These are phyloP conservation scores for Terrapene triunguis DNA, from an alignment of 2,113 vertebrate species.

Conservation along the genomic window DNA sequence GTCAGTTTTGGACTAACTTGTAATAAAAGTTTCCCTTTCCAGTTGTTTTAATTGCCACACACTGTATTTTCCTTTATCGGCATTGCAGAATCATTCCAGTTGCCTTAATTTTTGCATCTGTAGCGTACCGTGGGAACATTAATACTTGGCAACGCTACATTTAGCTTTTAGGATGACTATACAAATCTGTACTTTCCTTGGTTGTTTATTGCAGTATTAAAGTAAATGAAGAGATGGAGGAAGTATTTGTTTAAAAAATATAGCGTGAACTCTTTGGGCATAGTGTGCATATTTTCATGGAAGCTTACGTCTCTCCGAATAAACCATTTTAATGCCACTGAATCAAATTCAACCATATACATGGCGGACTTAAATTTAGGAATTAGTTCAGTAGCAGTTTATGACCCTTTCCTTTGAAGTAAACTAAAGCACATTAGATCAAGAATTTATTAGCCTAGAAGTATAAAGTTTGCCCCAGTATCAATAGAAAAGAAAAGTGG, in stretches of 20 bases:
- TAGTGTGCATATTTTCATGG: background rate
- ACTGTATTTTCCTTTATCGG: constrained; percentile 52
- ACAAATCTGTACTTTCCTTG: background rate
- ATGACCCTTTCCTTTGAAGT: background rate
- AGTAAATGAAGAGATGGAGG: constrained; percentile 48
- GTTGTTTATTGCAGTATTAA: constrained; percentile 31
- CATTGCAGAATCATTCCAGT: constrained; percentile 12
- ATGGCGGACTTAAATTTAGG: background rate
- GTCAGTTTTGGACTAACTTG: constrained; percentile 46
- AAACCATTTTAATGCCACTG: constrained; percentile 25
- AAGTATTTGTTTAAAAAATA: background rate
- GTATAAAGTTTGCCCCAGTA: background rate
- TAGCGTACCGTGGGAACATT: constrained; percentile 61
- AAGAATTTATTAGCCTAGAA: constrained; percentile 8
- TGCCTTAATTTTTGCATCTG: constrained; percentile 34
- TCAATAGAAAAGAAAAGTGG: constrained; percentile 8
- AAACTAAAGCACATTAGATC: constrained; percentile 41
- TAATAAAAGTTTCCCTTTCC: constrained; percentile 1
- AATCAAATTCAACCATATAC: constrained; percentile 23
- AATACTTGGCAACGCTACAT: constrained; percentile 52
- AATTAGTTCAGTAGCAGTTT: constrained; percentile 45
- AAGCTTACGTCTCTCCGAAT: constrained; percentile 19
- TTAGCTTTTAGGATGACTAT: constrained; percentile 47
- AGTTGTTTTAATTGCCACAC: constrained; percentile 47
- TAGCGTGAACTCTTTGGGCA: constrained; percentile 33